A percentile compares a stretch with the other conserved stretches of the same genome.
phyloP scores from a whole-genome alignment of 2,797 vertebrate genomes.

The Sebastes itinus region DNA sequence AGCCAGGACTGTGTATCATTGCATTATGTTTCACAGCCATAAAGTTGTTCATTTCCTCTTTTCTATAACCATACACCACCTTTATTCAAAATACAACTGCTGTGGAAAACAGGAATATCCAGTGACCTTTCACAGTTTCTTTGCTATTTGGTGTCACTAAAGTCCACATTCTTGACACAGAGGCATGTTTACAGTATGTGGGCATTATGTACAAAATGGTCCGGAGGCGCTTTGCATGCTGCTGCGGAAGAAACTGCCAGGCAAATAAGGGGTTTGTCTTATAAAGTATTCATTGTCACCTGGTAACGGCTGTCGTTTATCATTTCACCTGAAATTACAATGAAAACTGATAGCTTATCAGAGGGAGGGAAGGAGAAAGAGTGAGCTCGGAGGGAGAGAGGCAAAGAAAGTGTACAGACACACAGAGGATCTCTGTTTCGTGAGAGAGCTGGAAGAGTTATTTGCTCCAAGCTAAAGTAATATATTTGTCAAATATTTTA shows the following conservation, averaged over 20 bases:
- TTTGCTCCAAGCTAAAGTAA: conserved; percentile 41
- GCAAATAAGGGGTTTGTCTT: conserved; percentile 90
- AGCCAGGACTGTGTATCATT: conserved; percentile 68
- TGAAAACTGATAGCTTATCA: conserved; percentile 90
- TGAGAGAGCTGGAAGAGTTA: conserved; percentile 51
- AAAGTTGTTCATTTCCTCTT: conserved; percentile 83
- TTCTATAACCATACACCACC: conserved; percentile 60
- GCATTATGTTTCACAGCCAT: conserved; percentile 77
- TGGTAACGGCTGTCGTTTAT: conserved; percentile 88
- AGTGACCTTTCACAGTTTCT: conserved; percentile 36
- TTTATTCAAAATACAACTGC: conserved; percentile 41
- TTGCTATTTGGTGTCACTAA: conserved; percentile 32
- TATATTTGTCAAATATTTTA: conserved; percentile 53
- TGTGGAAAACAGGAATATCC: conserved; percentile 30
- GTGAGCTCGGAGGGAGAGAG: conserved; percentile 55
- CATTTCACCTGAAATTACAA: conserved; percentile 91
- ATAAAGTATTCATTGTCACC: conserved; percentile 92
- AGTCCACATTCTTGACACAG: conserved; percentile 60
- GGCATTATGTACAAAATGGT: conserved; percentile 77
- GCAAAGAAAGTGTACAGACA: conserved; percentile 32
- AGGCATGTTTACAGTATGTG: conserved; percentile 69
- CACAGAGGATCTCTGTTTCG: conserved; percentile 54
- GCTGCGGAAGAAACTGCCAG: conserved; percentile 87
- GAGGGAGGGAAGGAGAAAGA: conserved; percentile 70
- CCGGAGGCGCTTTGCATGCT: conserved; percentile 83